Evolutionary conservation across 2,797 vertebrate species (phyloP).

Genomic region (Premnoplex brunnescens): DNA sequence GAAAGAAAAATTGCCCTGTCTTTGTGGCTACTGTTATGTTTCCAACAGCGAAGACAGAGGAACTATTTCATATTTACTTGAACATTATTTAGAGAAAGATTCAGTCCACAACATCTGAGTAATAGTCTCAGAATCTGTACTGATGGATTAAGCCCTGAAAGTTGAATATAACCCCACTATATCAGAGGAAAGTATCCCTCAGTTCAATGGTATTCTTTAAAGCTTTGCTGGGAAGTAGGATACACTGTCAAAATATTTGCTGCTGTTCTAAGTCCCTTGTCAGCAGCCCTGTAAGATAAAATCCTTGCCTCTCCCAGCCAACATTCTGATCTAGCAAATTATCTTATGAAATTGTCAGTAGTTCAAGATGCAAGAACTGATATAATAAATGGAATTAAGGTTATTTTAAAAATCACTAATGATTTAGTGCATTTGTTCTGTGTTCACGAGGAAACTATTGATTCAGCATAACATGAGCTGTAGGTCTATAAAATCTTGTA

Average conservation of each 20-base stretch:
- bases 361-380: background rate
- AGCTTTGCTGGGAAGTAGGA: background rate
- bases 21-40: background rate
- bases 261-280: background rate
- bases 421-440: background rate
- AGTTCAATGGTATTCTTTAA: background rate
- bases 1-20: background rate
- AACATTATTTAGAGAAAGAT: background rate
- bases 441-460: background rate
- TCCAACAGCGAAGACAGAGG: accelerated
- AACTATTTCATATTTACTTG: constrained; percentile 6
- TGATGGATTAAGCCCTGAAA: background rate
- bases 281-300: background rate
- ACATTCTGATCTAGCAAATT: background rate
- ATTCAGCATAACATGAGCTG: background rate
- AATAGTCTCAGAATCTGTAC: background rate
- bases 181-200: background rate
- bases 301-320: background rate
- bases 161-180: background rate
- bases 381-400: background rate
- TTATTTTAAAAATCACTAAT: background rate
- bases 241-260: background rate
- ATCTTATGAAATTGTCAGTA: background rate
- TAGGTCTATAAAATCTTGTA: background rate
- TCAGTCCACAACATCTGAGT: background rate